Conservation (phyloP, 1,140 invertebrate species). For the Drosophila asahinai region DNA sequence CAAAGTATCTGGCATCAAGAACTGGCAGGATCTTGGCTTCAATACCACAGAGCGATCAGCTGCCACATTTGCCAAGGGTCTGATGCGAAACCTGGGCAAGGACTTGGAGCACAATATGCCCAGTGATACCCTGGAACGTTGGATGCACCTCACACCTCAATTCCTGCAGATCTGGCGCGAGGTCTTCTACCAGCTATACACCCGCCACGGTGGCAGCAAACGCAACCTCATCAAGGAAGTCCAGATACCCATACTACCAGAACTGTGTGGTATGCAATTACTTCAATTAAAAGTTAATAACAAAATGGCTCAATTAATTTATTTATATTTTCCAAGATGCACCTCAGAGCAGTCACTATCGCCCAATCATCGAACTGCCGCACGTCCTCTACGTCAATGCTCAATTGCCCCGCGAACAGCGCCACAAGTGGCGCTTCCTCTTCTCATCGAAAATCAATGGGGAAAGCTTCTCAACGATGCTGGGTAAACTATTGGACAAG, state of each 20-base stretch:
- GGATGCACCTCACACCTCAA: slow-evolving; percentile 78
- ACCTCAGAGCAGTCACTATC: slow-evolving; percentile 87
- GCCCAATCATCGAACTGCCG: slow-evolving; percentile 91
- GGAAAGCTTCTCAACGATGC: slow-evolving; percentile 93
- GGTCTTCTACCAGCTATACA: slow-evolving; percentile 86
- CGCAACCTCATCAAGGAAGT: slow-evolving; percentile 72
- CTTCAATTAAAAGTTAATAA: neutral
- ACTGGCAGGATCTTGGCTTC: slow-evolving; percentile 86
- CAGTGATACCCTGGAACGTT: slow-evolving; percentile 70
- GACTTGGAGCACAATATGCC: slow-evolving; percentile 72
- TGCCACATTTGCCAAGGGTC: slow-evolving; percentile 86
- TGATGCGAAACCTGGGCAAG: slow-evolving; percentile 80
- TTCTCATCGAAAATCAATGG: slow-evolving; percentile 94
- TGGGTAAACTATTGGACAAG: slow-evolving; percentile 91
- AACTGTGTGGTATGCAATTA: slow-evolving; percentile 56
- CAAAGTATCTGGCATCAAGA: slow-evolving; percentile 78
- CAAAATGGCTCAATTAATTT: neutral
- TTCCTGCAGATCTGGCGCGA: slow-evolving; percentile 85
- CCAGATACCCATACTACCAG: slow-evolving; percentile 81
- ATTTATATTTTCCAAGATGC: slow-evolving; percentile 56
- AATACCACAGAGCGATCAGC: slow-evolving; percentile 86
- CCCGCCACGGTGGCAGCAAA: slow-evolving; percentile 77
- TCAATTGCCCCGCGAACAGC: slow-evolving; percentile 89
- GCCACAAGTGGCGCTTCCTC: slow-evolving; percentile 92
- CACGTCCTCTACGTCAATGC: slow-evolving; percentile 92